Base-by-base conservation (phyloP, 2,888 invertebrate genomes). In the Cetonia aurata region DNA sequence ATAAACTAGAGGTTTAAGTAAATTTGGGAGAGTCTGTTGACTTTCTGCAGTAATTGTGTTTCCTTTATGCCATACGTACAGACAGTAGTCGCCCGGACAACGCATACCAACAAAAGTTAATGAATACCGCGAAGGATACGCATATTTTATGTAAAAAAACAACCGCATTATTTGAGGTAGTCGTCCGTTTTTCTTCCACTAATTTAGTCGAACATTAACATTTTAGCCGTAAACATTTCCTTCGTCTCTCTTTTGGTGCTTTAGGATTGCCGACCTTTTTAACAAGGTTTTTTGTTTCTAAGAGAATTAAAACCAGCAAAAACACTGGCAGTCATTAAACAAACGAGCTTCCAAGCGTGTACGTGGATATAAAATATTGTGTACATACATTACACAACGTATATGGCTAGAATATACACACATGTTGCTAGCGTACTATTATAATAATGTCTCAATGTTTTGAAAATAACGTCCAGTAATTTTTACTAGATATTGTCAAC, bases 401-500 rank as follows among this genome's bases (percentile, higher is more conserved):
- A 8, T 10, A 50, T 50, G 17, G 9, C 3, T 17, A 15, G n/a
- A 50, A 13, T 15, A 50, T 50, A 8, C 50, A 50, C 50, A 50
- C 50, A 15, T 50, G 50, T 50, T 50, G 19, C 15, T 17, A 50
- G 50, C 10, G 17, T 50, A 15, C 15, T 50, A 50, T 50, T 50
- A 59, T 44, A 42, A 59, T 42, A 33, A 57, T 41, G 31, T 59
- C 59, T 59, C 17, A 44, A 59, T 59, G 42, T 59, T 59, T 59
- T 19, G 44, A 59, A 59, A 59, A 59, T 56, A 42, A 59, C 44
- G 44, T 33, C 42, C 17, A 42, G 19, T 44, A 59, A 59, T 19
- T 59, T 59, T 59, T 42, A 46, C n/a, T 44, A n/a, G 53, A 53
- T 53, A 53, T 44, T 44, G 13, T 53, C 25, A 53, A 53, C 53